phyloP scores from a whole-genome alignment of 2,113 vertebrate genomes.

The Myotis lucifugus region DNA sequence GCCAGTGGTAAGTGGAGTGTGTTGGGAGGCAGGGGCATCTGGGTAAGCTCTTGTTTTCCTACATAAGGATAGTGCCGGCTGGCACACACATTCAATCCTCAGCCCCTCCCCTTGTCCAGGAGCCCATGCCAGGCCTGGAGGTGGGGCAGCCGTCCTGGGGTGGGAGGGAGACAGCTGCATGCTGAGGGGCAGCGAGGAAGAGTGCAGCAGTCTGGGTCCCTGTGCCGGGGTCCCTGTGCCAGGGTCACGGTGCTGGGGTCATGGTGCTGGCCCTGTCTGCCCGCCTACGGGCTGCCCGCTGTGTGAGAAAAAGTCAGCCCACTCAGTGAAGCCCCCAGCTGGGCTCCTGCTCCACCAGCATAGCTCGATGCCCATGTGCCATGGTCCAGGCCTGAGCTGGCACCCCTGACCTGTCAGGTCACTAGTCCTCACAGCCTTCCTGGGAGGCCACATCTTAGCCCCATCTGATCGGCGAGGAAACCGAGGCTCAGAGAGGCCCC shows the following conservation, averaged over 20 bases:
- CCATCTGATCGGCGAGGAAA: background rate
- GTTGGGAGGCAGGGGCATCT: background rate
- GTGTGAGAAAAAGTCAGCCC: background rate
- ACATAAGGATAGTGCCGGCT: background rate
- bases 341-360: background rate
- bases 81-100: too few species aligned
- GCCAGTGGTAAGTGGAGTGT: background rate
- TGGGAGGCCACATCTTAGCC: background rate
- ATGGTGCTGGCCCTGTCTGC: too few species aligned
- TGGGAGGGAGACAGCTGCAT: background rate
- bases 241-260: too few species aligned
- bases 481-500: background rate
- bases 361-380: too few species aligned
- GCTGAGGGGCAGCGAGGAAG: background rate
- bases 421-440: background rate
- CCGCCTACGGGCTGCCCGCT: background rate
- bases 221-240: rapidly evolving
- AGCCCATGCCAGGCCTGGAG: rapidly evolving
- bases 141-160: background rate
- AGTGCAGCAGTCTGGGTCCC: rapidly evolving
- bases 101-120: background rate
- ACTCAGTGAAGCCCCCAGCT: background rate
- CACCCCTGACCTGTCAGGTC: rapidly evolving
- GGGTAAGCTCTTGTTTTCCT: background rate
- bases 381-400: too few species aligned